These are phyloP conservation scores for Poeciliopsis retropinna DNA, from an alignment of 2,113 vertebrate species.

Conservation along the genomic window DNA sequence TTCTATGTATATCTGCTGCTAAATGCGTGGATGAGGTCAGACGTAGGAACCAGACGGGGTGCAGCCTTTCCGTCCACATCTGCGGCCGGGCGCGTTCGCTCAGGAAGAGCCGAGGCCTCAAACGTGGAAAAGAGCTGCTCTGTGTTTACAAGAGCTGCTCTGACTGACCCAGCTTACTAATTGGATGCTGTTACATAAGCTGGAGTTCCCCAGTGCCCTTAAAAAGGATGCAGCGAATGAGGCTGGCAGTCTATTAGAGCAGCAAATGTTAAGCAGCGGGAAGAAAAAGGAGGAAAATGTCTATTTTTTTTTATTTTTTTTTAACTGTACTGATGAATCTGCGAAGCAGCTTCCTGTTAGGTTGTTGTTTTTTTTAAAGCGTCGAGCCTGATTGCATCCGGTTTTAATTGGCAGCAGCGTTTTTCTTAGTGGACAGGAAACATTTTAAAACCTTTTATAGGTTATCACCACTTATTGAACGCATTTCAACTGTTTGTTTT, in stretches of 20 bases:
- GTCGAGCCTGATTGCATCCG: conserved; percentile 39
- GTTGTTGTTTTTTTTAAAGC: conserved; percentile 15
- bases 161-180: conserved; percentile 52
- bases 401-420: conserved; percentile 46
- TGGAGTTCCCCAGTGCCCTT: conserved; percentile 33
- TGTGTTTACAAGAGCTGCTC: conserved; percentile 34
- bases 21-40: conserved; percentile 48
- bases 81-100: conserved; percentile 19
- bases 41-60: neutral
- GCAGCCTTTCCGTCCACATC: conserved; percentile 35
- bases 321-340: neutral
- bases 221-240: conserved; percentile 11
- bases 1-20: conserved; percentile 54
- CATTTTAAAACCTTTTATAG: neutral
- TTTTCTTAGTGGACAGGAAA: conserved; percentile 25
- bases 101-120: conserved; percentile 1
- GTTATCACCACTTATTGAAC: neutral
- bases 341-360: neutral
- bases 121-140: conserved; percentile 29
- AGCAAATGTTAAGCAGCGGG: neutral
- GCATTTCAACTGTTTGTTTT: neutral
- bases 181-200: conserved; percentile 45
- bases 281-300: conserved; percentile 7
- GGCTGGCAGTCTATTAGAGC: conserved; percentile 8
- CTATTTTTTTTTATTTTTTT: conserved; percentile 12